Conservation (phyloP, 2,113 vertebrate genomes). For the Protomyctophum bolini region DNA sequence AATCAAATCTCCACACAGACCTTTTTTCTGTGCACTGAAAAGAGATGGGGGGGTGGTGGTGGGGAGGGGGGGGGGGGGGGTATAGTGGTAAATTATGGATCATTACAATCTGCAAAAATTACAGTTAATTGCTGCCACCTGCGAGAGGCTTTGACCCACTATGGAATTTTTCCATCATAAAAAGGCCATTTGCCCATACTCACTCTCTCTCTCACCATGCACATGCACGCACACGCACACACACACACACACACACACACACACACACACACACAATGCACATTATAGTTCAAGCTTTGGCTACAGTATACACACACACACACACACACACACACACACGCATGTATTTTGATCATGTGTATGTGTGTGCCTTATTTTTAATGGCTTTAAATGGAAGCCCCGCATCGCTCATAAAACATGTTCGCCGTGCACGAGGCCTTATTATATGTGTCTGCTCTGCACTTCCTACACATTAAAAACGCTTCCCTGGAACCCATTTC, state of each 20-base stretch:
- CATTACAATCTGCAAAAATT: slow-evolving; percentile 84
- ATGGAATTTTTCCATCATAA: slow-evolving; percentile 84
- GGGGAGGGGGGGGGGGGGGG: slow-evolving; percentile 53
- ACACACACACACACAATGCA: slow-evolving; percentile 69
- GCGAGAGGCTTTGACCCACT: slow-evolving; percentile 82
- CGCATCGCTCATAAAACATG: slow-evolving; percentile 54
- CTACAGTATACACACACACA: no score
- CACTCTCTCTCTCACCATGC: slow-evolving; percentile 59
- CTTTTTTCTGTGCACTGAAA: slow-evolving; percentile 73
- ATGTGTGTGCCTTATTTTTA: no score
- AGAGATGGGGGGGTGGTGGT: slow-evolving; percentile 67
- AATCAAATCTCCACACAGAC: slow-evolving; percentile 76
- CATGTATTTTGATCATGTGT: slow-evolving; percentile 55
- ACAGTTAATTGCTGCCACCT: slow-evolving; percentile 88
- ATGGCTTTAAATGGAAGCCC: slow-evolving; percentile 59
- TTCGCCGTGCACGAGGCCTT: background rate
- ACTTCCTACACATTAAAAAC: slow-evolving; percentile 48
- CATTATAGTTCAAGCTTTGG: slow-evolving; percentile 51
- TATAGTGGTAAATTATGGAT: slow-evolving; percentile 82
- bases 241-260: no score
- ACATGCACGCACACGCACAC: no score
- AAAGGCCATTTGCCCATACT: slow-evolving; percentile 75
- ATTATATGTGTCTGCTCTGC: slow-evolving; percentile 60
- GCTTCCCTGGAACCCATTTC: slow-evolving; percentile 23
- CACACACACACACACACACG: no score